Percentiles rank a stretch among this genome's conserved stretches.
Conservation (phyloP, 1,140 invertebrate genomes). For the Leptoteleia sp. region DNA sequence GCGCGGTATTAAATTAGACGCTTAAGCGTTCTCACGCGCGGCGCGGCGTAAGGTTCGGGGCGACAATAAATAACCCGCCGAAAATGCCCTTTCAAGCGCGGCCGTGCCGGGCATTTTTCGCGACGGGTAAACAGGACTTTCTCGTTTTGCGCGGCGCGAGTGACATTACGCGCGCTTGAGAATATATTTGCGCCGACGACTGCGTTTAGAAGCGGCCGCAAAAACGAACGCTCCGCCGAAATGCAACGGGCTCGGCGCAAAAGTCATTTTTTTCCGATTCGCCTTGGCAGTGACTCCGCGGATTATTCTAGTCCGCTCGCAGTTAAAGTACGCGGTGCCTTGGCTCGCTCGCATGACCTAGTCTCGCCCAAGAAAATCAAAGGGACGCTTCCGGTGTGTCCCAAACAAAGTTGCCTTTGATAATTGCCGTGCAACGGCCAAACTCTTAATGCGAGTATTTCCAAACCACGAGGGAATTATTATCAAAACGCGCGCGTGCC, state of each 20-base stretch:
- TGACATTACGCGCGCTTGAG: conserved; percentile 23
- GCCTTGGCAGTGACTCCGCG: conserved; percentile 73
- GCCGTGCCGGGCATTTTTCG: conserved; percentile 18
- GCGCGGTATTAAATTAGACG: conserved; percentile 28
- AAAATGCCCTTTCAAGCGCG: conserved; percentile 16
- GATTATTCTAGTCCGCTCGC: conserved; percentile 71
- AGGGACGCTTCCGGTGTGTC: conserved; percentile 50
- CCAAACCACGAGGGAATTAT: too few species aligned
- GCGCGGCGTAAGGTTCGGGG: conserved; percentile 12
- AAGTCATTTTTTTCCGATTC: conserved; percentile 61
- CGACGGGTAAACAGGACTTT: conserved; percentile 50
- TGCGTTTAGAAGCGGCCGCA: conserved; percentile 22
- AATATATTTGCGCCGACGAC: conserved; percentile 29
- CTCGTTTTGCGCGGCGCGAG: conserved; percentile 34
- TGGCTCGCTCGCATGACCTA: conserved; percentile 58
- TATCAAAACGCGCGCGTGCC: too few species aligned
- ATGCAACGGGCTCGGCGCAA: conserved; percentile 26
- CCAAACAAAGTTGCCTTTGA: conserved; percentile 22
- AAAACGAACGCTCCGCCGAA: conserved; percentile 32
- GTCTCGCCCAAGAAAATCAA: conserved; percentile 48
- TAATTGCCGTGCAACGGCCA: neutral
- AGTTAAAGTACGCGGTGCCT: conserved; percentile 36
- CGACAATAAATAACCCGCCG: conserved; percentile 41
- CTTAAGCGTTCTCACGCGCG: conserved; percentile 33
- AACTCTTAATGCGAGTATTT: neutral